Conservation (phyloP, 2,888 invertebrate genomes). For the Scaptomyza flava region DNA sequence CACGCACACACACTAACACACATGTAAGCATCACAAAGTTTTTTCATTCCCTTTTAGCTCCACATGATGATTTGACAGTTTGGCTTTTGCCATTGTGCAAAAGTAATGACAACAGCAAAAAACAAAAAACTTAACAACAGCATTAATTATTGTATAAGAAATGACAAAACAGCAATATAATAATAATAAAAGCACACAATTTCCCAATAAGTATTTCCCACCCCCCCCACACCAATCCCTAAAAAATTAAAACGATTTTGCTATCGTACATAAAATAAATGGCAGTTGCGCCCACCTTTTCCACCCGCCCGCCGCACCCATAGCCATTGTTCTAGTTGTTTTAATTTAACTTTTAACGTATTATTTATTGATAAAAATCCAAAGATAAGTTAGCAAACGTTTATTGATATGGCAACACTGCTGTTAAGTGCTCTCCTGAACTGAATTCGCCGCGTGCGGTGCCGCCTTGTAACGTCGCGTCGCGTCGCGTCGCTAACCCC, state of each 20-base stretch:
- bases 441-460: constrained; percentile 9
- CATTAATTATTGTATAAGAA: constrained; percentile 26
- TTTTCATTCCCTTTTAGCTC: constrained; percentile 30
- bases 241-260: constrained; percentile 1
- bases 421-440: constrained; percentile 11
- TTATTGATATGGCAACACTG: constrained; percentile 44
- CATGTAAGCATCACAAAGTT: not conserved
- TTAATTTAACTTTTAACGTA: constrained; percentile 55
- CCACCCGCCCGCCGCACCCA: not conserved
- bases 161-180: constrained; percentile 13
- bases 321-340: constrained; percentile 7
- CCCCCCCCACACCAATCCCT: not conserved
- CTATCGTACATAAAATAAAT: constrained; percentile 15
- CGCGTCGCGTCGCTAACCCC: not conserved
- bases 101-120: constrained; percentile 23
- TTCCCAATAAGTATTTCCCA: not conserved
- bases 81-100: constrained; percentile 46
- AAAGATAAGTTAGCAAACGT: constrained; percentile 39
- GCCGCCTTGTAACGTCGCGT: not conserved
- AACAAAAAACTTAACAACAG: constrained; percentile 14
- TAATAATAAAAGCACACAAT: constrained; percentile 7
- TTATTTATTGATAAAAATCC: constrained; percentile 45
- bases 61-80: constrained; percentile 51
- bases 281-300: not conserved
- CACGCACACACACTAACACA: not conserved